Evolutionary conservation across 2,797 vertebrate genomes (phyloP), one percentile per base, ranked within the genome.

Genomic region (Schizothorax lantsangensis): DNA sequence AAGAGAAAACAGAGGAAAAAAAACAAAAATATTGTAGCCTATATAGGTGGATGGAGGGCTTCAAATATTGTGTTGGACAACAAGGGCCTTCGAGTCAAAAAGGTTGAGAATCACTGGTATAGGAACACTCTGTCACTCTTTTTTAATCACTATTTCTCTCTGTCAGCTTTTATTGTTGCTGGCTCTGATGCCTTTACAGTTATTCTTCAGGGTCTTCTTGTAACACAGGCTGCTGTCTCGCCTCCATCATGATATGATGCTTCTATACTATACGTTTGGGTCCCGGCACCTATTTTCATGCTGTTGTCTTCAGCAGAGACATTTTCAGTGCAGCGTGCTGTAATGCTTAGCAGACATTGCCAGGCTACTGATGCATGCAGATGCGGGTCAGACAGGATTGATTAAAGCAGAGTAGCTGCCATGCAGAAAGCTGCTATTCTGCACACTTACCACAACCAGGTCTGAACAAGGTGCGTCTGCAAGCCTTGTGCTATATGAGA

Each of bases 381-480:
- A 88, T 84, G 47, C n/a, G n/a, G 89, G 86, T 88, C 89, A 86
- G 88, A 81, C 69, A 81, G 81, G 84, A 91, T 88, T 90, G 87
- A 90, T 90, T 91, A 82, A 90, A 87, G 36, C 87, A 73, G 77
- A 62, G 74, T 83, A 73, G 73, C 49, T 57, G 78, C 59, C 59
- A n/a, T 87, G 82, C 78, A 83, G 84, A 77, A 89, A 80, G 71
- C 62, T 78, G 68, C 80, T 43, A 79, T 72, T 62, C 52, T 30
- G 66, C 68, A 52, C 73, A 4, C 79, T 68, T 69, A 49, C 12
- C 21, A 78, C 26, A 72, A 78, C 33, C 57, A 47, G 49, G 59
- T n/a, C 69, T 83, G 49, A 81, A 38, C 79, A 78, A 87, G 87
- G 74, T 85, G 73, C 64, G 59, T 7, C 15, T 66, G 15, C 30